A percentile compares a stretch with the other conserved stretches of the same genome.
Conservation (phyloP, 2,113 vertebrate species). For the Cryptotis parvus region DNA sequence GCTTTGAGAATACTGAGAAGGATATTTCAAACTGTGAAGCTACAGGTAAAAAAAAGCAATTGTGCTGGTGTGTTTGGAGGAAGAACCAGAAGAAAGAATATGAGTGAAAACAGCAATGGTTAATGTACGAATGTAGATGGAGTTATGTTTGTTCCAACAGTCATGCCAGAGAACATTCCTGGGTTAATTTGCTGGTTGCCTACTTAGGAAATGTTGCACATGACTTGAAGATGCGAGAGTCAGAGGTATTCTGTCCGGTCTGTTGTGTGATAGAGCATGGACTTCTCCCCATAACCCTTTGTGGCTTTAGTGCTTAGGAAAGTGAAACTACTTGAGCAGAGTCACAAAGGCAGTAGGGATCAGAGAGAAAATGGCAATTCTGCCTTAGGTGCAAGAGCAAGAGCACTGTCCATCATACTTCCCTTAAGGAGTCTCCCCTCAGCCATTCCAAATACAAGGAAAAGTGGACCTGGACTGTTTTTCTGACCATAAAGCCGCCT, state of each 20-base stretch:
- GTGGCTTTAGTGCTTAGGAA: neutral
- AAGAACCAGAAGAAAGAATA: neutral
- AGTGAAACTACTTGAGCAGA: neutral
- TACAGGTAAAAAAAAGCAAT: neutral
- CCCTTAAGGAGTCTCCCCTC: conserved; percentile 67
- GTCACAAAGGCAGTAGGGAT: neutral
- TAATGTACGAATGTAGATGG: no score
- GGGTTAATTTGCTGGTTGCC: neutral
- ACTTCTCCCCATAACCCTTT: neutral
- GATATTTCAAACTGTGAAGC: neutral
- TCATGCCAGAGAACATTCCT: neutral
- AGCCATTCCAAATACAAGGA: conserved; percentile 77
- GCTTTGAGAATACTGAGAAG: neutral
- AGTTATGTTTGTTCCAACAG: neutral
- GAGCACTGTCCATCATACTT: conserved; percentile 55
- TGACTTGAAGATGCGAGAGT: neutral
- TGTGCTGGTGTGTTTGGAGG: neutral
- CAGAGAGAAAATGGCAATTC: neutral
- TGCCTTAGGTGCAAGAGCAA: neutral
- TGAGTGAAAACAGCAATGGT: neutral
- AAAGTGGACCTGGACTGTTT: conserved; percentile 56
- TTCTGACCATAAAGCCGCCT: conserved; percentile 5
- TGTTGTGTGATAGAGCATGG: neutral
- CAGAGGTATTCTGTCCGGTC: neutral
- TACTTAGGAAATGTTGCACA: neutral